Conservation (phyloP, 2,888 invertebrate genomes). For the Caenorhabditis sp. region DNA sequence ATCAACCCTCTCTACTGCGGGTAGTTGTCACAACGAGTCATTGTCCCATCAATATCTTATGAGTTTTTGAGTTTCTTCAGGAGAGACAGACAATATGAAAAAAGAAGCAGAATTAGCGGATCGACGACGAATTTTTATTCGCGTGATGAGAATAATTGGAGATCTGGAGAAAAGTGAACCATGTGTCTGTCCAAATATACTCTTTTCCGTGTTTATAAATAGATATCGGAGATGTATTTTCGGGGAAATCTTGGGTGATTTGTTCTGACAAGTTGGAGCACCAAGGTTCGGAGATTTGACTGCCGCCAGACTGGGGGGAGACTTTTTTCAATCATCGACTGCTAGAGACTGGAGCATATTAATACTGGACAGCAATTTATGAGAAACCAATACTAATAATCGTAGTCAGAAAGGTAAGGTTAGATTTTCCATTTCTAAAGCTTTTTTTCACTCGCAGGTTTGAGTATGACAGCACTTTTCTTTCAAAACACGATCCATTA, state of each 20-base stretch:
- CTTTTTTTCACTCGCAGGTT: no score
- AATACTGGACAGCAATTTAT: no score
- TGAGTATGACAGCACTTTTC: no score
- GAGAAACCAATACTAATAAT: no score
- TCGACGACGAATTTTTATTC: slow-evolving; percentile 21
- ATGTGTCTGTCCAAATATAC: not conserved
- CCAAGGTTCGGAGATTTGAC: not conserved
- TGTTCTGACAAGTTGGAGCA: slow-evolving; percentile 1
- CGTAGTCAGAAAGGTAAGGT: no score
- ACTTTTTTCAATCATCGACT: not conserved
- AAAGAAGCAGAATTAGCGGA: slow-evolving; percentile 34
- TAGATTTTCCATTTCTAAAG: no score
- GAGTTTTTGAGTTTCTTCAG: slow-evolving; percentile 15
- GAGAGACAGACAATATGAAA: slow-evolving; percentile 7
- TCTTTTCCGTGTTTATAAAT: not conserved
- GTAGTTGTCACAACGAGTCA: slow-evolving; percentile 37
- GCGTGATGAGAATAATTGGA: slow-evolving; percentile 33
- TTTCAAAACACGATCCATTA: no score
- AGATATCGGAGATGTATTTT: not conserved
- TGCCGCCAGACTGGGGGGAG: not conserved
- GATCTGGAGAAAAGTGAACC: not conserved
- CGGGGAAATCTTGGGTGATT: not conserved
- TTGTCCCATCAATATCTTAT: slow-evolving; percentile 58
- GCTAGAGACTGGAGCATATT: no score
- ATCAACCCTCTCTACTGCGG: not conserved